Evolutionary conservation across 2,888 invertebrate genomes (phyloP).

Genomic region (Ditula angustiorana): DNA sequence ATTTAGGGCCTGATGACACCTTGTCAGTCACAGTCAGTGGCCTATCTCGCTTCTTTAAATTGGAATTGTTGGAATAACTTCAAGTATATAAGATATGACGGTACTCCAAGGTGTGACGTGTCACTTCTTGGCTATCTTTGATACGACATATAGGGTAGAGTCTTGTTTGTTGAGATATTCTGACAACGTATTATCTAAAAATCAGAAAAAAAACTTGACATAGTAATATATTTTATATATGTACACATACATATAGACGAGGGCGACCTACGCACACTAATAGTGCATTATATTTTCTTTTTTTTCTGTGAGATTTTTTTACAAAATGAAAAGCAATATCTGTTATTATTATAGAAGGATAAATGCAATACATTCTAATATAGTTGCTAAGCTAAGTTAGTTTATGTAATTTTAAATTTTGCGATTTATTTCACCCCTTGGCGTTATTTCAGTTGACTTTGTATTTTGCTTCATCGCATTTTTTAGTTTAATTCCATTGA

Average conservation of each 20-base stretch:
- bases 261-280: constrained; percentile 55
- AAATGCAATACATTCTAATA: constrained; percentile 76
- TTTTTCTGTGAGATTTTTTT: constrained; percentile 57
- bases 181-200: neutral
- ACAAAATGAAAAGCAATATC: constrained; percentile 24
- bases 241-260: constrained; percentile 45
- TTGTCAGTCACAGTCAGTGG: too few species aligned
- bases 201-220: neutral
- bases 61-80: too few species aligned
- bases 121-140: too few species aligned
- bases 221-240: constrained; percentile 23
- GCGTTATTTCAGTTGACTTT: constrained; percentile 52
- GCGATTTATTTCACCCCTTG: constrained; percentile 55
- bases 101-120: too few species aligned
- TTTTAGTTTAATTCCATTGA: constrained; percentile 38
- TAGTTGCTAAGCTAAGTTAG: constrained; percentile 71
- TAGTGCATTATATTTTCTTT: constrained; percentile 59
- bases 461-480: constrained; percentile 47
- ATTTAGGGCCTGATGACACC: too few species aligned
- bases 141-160: too few species aligned
- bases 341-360: constrained; percentile 56
- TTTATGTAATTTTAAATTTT: constrained; percentile 51
- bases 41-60: too few species aligned
- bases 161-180: too few species aligned
- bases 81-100: too few species aligned